phyloP scores from a whole-genome alignment of 2,113 vertebrate species.

The Cyphomyrus discorhynchus region DNA sequence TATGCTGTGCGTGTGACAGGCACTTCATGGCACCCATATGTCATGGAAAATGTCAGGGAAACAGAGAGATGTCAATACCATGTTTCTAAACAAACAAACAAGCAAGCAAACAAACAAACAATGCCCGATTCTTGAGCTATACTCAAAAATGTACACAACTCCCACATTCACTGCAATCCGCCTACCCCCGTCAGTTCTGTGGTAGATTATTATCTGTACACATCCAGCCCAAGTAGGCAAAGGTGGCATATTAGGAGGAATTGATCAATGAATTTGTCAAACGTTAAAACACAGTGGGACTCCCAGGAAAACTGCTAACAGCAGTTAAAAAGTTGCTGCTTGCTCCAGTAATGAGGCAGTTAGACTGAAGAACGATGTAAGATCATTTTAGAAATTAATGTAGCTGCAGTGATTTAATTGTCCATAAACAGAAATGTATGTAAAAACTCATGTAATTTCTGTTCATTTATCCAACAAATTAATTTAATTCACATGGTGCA shows the following conservation, averaged over 20 bases:
- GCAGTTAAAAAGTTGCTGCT: not conserved
- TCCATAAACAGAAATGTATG: not conserved
- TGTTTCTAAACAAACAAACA: not conserved
- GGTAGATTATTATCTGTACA: not conserved
- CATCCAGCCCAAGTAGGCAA: not conserved
- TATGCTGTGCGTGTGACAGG: not conserved
- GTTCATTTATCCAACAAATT: not conserved
- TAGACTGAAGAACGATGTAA: not conserved
- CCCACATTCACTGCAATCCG: not conserved
- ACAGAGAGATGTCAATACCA: not conserved
- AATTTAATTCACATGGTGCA: not conserved
- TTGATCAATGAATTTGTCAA: not conserved
- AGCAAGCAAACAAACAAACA: not conserved
- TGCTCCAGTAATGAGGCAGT: not conserved
- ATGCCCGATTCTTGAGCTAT: not conserved
- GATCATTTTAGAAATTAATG: conserved; percentile 4
- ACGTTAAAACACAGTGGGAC: not conserved
- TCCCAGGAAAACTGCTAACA: not conserved
- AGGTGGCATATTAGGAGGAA: not conserved
- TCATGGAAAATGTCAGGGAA: not conserved
- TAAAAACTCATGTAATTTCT: not conserved
- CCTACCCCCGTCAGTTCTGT: not conserved
- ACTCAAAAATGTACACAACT: not conserved
- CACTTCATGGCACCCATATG: not conserved
- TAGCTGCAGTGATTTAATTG: not conserved